phyloP scores from a whole-genome alignment of 2,888 invertebrate species.

The Leptopilina syphax region DNA sequence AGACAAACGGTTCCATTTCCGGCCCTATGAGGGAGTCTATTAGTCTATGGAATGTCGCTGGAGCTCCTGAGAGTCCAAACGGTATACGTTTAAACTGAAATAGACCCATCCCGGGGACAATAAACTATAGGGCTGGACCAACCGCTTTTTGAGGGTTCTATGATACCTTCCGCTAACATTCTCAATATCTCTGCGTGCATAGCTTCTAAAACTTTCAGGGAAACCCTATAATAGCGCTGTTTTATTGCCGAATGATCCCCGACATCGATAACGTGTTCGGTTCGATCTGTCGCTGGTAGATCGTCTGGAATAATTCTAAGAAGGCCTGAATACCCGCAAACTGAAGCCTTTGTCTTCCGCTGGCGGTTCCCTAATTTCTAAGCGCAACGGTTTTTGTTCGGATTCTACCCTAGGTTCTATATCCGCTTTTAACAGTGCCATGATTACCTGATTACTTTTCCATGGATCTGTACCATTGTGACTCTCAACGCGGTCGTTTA shows the following conservation, averaged over 20 bases:
- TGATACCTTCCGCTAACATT: constrained; percentile 27
- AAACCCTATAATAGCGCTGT: not conserved
- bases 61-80: too few relatives aligned
- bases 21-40: too few relatives aligned
- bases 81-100: too few relatives aligned
- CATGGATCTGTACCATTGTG: too few relatives aligned
- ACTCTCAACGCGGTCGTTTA: too few relatives aligned
- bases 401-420: too few relatives aligned
- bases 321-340: not conserved
- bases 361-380: not conserved
- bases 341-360: not conserved
- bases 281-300: not conserved
- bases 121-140: constrained; percentile 44
- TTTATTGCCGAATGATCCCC: not conserved
- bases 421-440: too few relatives aligned
- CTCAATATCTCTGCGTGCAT: not conserved
- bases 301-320: not conserved
- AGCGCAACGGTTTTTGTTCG: too few relatives aligned
- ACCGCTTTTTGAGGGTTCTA: constrained; percentile 29
- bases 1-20: too few relatives aligned
- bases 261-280: constrained; percentile 21
- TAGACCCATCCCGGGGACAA: too few relatives aligned
- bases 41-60: too few relatives aligned
- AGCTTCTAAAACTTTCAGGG: constrained; percentile 12
- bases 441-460: too few relatives aligned